Base-by-base conservation (phyloP, 2,113 vertebrate species). In the Fregata magnificens region DNA sequence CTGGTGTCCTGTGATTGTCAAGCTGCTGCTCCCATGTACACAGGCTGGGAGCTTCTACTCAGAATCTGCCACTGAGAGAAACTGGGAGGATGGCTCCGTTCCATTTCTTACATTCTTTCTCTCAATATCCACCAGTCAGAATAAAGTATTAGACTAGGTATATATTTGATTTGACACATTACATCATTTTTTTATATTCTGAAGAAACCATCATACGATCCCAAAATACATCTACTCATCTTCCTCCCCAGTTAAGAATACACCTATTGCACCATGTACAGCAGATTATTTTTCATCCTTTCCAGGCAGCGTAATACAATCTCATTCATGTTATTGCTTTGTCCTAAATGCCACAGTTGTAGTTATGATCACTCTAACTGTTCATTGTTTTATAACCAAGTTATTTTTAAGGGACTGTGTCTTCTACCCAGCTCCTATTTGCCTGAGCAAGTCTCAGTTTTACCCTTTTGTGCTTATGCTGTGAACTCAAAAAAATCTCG, bases 21-120 rank as follows among this genome's bases (percentile, higher is more conserved):
- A 5, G 22, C 36, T 50, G 12, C 47, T 79, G 50, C 38, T 38
- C 19, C 34, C 2, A 0, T 0, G 3, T 2, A 34, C 55, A 61
- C 4, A 50, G 6, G 4, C 55, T 32, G 19, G 34, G 53, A 81
- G 50, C 45, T 83, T 24, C 58, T 56, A 5, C 67, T 74, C 69
- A 28, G 7, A 26, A 34, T 11, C 25, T 50, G 62, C 42, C 65
- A 55, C 0, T 12, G 15, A 47, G 2, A 66, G 47, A 66, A 50
- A 24, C 22, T 47, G n/a, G 20, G 13, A 84, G 4, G 25, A 70
- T 7, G 21, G 32, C 16, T 34, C 24, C 5, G 5, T 25, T 74
- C 69, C 13, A 34, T 36, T 53, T 49, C 76, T 52, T 63, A 12
- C 21, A 34, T 34, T 81, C 50, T 34, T 49, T 25, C 31, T 58